phyloP scores from a whole-genome alignment of 1,140 invertebrate species.

The Lordiphosa mommai region DNA sequence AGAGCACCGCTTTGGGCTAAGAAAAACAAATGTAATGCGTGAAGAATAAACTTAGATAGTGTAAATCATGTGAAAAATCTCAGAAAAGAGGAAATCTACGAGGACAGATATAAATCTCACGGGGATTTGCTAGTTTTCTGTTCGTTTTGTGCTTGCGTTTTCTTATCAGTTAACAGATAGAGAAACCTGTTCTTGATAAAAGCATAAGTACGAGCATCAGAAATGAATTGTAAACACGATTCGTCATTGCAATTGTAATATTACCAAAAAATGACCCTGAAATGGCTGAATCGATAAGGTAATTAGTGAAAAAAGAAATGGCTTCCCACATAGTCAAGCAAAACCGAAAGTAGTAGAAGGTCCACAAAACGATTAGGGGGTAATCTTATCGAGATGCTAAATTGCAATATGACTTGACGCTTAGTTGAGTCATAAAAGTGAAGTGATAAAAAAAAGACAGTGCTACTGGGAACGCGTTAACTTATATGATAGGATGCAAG shows the following conservation, averaged over 20 bases:
- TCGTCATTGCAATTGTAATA: slow-evolving; percentile 21
- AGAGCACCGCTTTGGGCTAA: too few species aligned
- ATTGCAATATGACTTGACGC: slow-evolving; percentile 39
- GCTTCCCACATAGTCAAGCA: neutral
- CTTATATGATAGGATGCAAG: slow-evolving; percentile 5
- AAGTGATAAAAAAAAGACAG: slow-evolving; percentile 23
- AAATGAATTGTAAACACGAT: slow-evolving; percentile 3
- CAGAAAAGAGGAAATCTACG: slow-evolving; percentile 1
- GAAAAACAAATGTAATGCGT: slow-evolving; percentile 54
- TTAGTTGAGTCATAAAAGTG: slow-evolving; percentile 38
- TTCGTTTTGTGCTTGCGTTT: neutral
- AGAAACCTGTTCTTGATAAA: slow-evolving; percentile 28
- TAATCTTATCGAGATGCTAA: slow-evolving; percentile 39
- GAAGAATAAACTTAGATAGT: slow-evolving; percentile 60
- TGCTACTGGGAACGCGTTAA: slow-evolving; percentile 25
- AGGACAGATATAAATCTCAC: slow-evolving; percentile 50
- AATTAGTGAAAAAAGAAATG: neutral
- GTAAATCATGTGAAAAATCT: slow-evolving; percentile 40
- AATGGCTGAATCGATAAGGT: neutral
- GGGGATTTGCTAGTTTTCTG: slow-evolving; percentile 26
- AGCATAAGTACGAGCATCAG: neutral
- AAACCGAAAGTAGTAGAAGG: neutral
- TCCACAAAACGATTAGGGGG: neutral
- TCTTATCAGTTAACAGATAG: slow-evolving; percentile 19
- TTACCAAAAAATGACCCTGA: slow-evolving; percentile 12